Evolutionary conservation across 2,888 invertebrate species (phyloP).

Genomic region (Caenorhabditis sp.): DNA sequence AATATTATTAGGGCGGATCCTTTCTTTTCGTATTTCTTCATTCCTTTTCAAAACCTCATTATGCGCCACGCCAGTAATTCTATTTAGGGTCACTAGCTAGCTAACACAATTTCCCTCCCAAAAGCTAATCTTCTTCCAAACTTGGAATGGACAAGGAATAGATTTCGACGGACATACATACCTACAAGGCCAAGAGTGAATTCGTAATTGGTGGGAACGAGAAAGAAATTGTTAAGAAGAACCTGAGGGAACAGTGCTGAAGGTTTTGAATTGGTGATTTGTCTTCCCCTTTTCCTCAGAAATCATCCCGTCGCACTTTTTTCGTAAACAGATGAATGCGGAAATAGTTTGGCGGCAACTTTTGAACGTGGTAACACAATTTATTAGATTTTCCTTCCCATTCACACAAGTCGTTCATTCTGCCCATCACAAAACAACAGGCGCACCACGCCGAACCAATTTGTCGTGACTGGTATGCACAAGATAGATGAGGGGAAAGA

Average conservation of each 20-base stretch:
- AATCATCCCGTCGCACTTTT: background rate
- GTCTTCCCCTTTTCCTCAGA: background rate
- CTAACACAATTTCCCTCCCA: constrained; percentile 13
- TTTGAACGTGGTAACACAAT: constrained; percentile 25
- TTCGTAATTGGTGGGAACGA: constrained; percentile 39
- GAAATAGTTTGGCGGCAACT: constrained; percentile 25
- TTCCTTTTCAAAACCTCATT: constrained; percentile 25
- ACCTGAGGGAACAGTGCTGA: too few relatives aligned
- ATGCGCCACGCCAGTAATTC: constrained; percentile 32
- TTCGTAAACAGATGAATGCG: constrained; percentile 2
- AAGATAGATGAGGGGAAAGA: constrained; percentile 58
- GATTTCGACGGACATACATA: constrained; percentile 7
- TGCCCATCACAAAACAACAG: constrained; percentile 49
- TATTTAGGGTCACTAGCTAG: constrained; percentile 27
- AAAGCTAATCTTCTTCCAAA: constrained; percentile 41
- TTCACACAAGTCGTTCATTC: constrained; percentile 10
- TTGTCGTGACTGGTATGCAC: constrained; percentile 65
- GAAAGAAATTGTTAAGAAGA: constrained; percentile 5
- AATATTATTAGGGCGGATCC: constrained; percentile 53
- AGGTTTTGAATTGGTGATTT: too few relatives aligned
- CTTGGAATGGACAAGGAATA: constrained; percentile 17
- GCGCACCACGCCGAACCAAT: constrained; percentile 52
- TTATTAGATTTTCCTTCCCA: constrained; percentile 19
- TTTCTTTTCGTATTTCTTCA: constrained; percentile 1
- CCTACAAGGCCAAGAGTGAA: constrained; percentile 48